Conservation (phyloP, 2,113 vertebrate species). For the Puffinus mauretanicus region DNA sequence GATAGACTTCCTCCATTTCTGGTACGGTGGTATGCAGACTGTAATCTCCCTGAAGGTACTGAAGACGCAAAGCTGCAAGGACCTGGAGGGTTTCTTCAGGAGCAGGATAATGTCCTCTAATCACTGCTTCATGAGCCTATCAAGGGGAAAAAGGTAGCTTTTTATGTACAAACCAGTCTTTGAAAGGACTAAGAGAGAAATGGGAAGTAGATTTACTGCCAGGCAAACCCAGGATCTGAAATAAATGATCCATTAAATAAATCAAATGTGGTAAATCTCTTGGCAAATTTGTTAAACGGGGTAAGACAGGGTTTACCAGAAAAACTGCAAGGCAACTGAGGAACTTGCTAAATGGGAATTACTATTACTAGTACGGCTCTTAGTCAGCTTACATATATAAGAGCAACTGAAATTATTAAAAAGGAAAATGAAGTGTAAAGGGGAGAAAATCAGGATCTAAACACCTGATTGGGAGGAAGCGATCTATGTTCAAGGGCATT, state of each 20-base stretch:
- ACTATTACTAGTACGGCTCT: neutral
- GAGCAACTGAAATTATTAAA: neutral
- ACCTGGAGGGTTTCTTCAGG: conserved; percentile 95
- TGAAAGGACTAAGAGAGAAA: neutral
- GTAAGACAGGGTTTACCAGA: neutral
- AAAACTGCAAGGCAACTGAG: neutral
- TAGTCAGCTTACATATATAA: neutral
- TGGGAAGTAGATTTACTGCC: neutral
- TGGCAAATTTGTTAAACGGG: neutral
- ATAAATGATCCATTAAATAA: neutral
- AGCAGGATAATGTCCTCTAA: conserved; percentile 91
- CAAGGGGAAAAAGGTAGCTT: neutral
- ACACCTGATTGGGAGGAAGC: neutral
- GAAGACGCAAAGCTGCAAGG: conserved; percentile 89
- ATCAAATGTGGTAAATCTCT: neutral
- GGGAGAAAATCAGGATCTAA: neutral
- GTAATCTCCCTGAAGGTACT: conserved; percentile 88
- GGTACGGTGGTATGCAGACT: conserved; percentile 68
- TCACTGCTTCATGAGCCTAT: conserved; percentile 94
- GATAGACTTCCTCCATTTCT: conserved; percentile 88
- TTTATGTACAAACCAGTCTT: neutral
- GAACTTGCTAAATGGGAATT: neutral
- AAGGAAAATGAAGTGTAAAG: neutral
- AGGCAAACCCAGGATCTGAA: neutral
- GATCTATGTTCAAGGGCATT: neutral